These are phyloP conservation scores for Drosophila saltans DNA, from an alignment of 1,140 invertebrate species.

Conservation along the genomic window DNA sequence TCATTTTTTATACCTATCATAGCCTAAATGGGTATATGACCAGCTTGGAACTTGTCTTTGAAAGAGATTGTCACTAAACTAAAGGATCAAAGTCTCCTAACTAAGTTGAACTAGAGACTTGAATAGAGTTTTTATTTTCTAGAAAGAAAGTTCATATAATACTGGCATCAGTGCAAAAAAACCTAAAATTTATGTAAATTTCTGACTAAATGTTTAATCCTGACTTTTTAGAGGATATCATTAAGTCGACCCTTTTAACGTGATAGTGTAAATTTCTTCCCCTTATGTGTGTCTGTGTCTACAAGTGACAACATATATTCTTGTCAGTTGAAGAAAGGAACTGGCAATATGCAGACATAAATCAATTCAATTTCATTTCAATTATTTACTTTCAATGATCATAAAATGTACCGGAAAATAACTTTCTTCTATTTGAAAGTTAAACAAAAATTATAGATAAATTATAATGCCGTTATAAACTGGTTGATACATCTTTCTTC, in stretches of 20 bases:
- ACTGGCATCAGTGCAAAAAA: too few relatives aligned
- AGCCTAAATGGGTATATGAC: neutral
- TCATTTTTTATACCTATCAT: conserved; percentile 7
- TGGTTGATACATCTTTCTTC: too few relatives aligned
- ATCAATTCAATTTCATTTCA: conserved; percentile 2
- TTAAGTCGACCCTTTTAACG: neutral
- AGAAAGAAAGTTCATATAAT: too few relatives aligned
- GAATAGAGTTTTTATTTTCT: too few relatives aligned
- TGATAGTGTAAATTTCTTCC: neutral
- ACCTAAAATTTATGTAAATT: too few relatives aligned
- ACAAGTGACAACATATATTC: neutral
- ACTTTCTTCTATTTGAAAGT: neutral
- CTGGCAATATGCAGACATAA: neutral
- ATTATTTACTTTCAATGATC: neutral
- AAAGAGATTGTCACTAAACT: too few relatives aligned
- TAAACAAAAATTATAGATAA: too few relatives aligned
- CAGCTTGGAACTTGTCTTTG: too few relatives aligned
- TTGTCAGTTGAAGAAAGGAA: neutral
- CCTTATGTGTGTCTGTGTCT: neutral
- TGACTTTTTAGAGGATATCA: neutral
- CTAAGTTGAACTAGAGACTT: too few relatives aligned
- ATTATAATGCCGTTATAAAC: too few relatives aligned
- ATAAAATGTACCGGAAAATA: neutral
- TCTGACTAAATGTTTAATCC: too few relatives aligned
- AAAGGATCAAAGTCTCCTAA: too few relatives aligned